Evolutionary conservation across 2,888 invertebrate genomes (phyloP).

Genomic region (Hypena proboscidalis): DNA sequence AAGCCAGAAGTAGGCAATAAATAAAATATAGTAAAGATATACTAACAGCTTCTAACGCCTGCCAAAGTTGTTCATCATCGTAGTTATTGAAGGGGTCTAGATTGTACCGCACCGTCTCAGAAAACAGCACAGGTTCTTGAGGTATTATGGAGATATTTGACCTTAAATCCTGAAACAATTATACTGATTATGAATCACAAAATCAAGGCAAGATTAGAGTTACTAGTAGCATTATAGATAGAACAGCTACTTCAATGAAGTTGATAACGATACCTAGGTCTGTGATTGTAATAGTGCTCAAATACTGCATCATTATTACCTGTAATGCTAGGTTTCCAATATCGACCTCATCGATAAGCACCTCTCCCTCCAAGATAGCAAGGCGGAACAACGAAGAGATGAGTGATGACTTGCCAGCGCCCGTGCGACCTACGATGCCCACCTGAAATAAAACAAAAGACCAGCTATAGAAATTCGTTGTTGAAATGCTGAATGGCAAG

Average conservation of each 20-base stretch:
- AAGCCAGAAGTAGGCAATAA: no score
- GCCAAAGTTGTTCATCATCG: slow-evolving; percentile 88
- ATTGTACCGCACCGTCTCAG: slow-evolving; percentile 89
- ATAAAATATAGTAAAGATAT: no score
- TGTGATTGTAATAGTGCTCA: no score
- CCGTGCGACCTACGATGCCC: slow-evolving; percentile 93
- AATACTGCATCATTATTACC: slow-evolving; percentile 43
- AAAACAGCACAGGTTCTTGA: slow-evolving; percentile 91
- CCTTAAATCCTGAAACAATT: slow-evolving; percentile 87
- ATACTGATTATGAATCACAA: no score
- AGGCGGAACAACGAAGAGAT: slow-evolving; percentile 92
- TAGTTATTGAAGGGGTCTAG: slow-evolving; percentile 91
- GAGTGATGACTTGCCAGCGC: slow-evolving; percentile 93
- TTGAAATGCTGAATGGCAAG: no score
- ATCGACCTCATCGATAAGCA: slow-evolving; percentile 89
- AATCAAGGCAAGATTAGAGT: no score
- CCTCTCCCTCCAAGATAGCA: slow-evolving; percentile 88
- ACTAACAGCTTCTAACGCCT: slow-evolving; percentile 89
- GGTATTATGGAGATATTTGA: slow-evolving; percentile 90
- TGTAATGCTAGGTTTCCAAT: slow-evolving; percentile 70
- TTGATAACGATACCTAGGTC: no score
- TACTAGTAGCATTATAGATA: no score
- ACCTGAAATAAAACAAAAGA: slow-evolving; percentile 86
- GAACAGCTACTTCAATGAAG: no score
- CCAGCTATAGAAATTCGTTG: no score